phyloP scores from a whole-genome alignment of 2,113 vertebrate species.

The Cyphomyrus discorhynchus region DNA sequence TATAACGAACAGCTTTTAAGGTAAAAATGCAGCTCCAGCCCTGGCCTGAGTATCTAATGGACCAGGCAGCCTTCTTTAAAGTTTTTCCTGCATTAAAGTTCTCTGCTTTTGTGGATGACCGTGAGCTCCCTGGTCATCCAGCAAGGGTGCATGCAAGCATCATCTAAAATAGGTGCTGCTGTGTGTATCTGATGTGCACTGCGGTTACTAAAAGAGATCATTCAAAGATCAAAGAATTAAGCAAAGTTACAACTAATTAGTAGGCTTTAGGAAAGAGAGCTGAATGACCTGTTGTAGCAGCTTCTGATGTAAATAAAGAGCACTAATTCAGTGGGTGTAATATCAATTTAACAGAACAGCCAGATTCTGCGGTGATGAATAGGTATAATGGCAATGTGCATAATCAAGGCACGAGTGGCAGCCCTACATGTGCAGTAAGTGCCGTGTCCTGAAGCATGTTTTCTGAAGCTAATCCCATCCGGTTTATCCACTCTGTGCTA shows the following conservation, averaged over 20 bases:
- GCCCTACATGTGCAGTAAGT: not conserved
- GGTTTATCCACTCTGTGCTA: not conserved
- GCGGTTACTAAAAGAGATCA: not conserved
- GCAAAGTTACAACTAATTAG: not conserved
- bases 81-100: no score
- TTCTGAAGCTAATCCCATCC: not conserved
- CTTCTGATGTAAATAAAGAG: not conserved
- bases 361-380: not conserved
- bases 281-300: not conserved
- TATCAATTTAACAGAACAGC: not conserved
- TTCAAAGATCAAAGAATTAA: not conserved
- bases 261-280: not conserved
- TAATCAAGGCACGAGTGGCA: not conserved
- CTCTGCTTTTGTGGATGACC: conserved; percentile 27
- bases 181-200: not conserved
- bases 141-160: conserved; percentile 31
- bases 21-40: not conserved
- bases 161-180: conserved; percentile 36
- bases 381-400: not conserved
- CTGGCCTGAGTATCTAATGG: not conserved
- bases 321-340: not conserved
- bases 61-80: not conserved
- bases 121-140: conserved; percentile 24
- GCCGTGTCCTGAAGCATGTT: not conserved
- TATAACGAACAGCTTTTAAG: not conserved